phyloP scores from a whole-genome alignment of 2,113 vertebrate genomes.

The Epinephelus moara region DNA sequence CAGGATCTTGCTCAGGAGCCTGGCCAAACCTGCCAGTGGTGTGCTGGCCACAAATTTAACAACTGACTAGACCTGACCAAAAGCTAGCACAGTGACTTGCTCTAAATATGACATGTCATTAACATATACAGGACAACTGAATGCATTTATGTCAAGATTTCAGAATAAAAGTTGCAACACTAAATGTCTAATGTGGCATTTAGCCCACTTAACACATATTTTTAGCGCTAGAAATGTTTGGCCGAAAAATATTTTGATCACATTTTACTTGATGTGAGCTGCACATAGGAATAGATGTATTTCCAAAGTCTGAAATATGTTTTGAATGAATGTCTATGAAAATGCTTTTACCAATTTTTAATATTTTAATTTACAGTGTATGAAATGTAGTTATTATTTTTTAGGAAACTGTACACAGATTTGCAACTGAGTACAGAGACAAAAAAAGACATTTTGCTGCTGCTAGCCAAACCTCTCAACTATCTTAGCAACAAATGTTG shows the following conservation, averaged over 20 bases:
- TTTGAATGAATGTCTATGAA: not conserved
- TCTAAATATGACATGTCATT: not conserved
- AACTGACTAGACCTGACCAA: not conserved
- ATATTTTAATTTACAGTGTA: not conserved
- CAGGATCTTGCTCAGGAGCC: slow-evolving; percentile 44
- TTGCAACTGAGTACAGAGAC: not conserved
- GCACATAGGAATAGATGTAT: not conserved
- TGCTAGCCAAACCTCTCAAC: not conserved
- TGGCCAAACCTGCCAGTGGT: not conserved
- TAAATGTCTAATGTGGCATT: not conserved
- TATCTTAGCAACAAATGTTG: slow-evolving; percentile 1
- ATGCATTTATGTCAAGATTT: not conserved
- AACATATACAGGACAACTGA: not conserved
- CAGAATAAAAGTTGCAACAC: not conserved
- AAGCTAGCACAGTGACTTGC: not conserved
- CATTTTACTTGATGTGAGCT: not conserved
- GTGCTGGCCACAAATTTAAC: not conserved
- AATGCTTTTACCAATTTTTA: not conserved
- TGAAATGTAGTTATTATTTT: not conserved
- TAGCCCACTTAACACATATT: not conserved
- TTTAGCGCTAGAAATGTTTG: not conserved
- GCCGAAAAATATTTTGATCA: not conserved
- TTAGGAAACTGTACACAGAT: not conserved
- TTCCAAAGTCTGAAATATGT: not conserved
- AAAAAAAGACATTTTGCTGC: not conserved